Percentiles rank a stretch among this genome's conserved stretches.
These are phyloP conservation scores for Fregata magnificens DNA, from an alignment of 2,113 vertebrate species.

Conservation along the genomic window DNA sequence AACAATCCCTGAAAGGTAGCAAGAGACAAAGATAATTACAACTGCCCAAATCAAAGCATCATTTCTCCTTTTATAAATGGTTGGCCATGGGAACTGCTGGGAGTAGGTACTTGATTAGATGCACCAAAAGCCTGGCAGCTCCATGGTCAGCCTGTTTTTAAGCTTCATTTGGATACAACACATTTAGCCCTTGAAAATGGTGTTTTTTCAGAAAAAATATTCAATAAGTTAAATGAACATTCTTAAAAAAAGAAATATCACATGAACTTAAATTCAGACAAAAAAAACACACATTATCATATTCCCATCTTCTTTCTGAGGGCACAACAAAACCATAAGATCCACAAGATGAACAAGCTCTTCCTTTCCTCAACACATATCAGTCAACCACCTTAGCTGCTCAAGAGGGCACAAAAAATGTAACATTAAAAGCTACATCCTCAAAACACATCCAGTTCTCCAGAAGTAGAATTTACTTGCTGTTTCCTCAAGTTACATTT, in stretches of 20 bases:
- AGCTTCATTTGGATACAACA: neutral
- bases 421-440: neutral
- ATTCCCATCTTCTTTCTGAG: neutral
- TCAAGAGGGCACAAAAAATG: neutral
- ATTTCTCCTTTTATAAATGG: neutral
- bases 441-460: neutral
- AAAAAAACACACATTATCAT: rapidly evolving
- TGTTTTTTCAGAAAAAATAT: neutral
- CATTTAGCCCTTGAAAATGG: neutral
- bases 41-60: neutral
- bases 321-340: neutral
- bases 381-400: neutral
- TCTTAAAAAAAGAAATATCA: neutral
- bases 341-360: neutral
- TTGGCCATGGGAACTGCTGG: neutral
- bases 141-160: neutral
- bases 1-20: neutral
- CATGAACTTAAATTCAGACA: neutral
- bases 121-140: neutral
- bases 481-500: neutral
- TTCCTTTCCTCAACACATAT: rapidly evolving
- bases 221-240: neutral
- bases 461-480: neutral
- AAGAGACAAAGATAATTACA: neutral
- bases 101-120: neutral